Evolutionary conservation across 2,113 vertebrate genomes (phyloP).

Genomic region (Notothenia coriiceps): DNA sequence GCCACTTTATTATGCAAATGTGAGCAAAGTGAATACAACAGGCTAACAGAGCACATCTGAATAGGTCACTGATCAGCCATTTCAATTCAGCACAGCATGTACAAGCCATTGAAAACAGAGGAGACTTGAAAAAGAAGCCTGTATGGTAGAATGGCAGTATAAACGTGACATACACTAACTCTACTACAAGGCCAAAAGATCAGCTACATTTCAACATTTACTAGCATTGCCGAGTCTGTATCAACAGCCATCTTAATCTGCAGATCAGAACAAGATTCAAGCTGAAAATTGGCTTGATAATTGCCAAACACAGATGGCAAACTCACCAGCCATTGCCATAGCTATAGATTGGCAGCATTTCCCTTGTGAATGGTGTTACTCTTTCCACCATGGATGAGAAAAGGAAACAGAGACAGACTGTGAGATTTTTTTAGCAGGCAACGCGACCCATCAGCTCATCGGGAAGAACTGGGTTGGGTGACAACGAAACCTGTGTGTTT

Average conservation of each 20-base stretch:
- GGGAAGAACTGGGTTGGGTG: constrained; percentile 45
- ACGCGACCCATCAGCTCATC: constrained; percentile 40
- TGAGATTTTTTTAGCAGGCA: constrained; percentile 32
- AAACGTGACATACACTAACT: not conserved
- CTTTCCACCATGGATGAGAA: constrained; percentile 40
- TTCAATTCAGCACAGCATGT: constrained; percentile 32
- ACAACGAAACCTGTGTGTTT: constrained; percentile 14
- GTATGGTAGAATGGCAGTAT: not conserved
- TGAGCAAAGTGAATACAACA: constrained; percentile 17
- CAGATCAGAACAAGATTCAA: constrained; percentile 14
- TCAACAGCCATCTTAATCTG: not conserved
- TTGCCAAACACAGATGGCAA: constrained; percentile 60
- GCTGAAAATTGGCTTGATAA: constrained; percentile 16
- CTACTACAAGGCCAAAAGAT: not conserved
- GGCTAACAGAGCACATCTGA: constrained; percentile 31
- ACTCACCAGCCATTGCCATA: constrained; percentile 14
- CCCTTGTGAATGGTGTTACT: constrained; percentile 38
- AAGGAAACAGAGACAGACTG: constrained; percentile 42
- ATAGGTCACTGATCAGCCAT: constrained; percentile 49
- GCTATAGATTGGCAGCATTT: constrained; percentile 32
- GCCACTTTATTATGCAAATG: constrained; percentile 44
- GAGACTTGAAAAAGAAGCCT: constrained; percentile 9
- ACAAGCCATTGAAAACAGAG: constrained; percentile 20
- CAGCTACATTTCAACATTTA: not conserved
- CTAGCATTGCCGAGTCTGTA: not conserved